Conservation (phyloP, 2,797 vertebrate species). For the Aeoliscus strigatus region DNA sequence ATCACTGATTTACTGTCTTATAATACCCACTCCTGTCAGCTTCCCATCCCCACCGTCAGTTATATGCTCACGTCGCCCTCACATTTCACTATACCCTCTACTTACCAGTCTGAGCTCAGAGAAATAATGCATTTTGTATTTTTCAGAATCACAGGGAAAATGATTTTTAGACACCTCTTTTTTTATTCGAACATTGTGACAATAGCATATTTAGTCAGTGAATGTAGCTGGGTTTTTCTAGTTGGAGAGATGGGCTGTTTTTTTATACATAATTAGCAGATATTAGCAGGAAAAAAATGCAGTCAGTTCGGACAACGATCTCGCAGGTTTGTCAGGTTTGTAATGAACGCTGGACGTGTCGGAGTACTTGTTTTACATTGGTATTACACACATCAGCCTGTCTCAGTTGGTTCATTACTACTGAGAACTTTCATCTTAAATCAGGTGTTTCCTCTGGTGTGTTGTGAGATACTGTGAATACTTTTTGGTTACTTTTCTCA, state of each 20-base stretch:
- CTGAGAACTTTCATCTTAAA: constrained; percentile 14
- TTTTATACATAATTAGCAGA: too few relatives aligned
- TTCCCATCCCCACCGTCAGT: constrained; percentile 44
- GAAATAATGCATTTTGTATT: constrained; percentile 20
- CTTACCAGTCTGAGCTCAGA: constrained; percentile 57
- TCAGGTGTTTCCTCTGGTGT: constrained; percentile 25
- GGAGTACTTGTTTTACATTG: too few relatives aligned
- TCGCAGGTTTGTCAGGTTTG: constrained; percentile 8
- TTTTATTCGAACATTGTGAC: constrained; percentile 9
- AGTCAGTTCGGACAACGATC: constrained; percentile 6
- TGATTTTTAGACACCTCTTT: background rate
- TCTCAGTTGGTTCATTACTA: constrained; percentile 5
- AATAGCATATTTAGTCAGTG: constrained; percentile 9
- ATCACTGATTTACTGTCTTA: constrained; percentile 47
- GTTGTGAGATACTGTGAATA: constrained; percentile 47
- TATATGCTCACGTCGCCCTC: constrained; percentile 31
- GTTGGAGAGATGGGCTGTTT: constrained; percentile 2
- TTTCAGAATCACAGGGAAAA: constrained; percentile 4
- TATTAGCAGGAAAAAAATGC: background rate
- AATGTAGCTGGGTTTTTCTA: constrained; percentile 9
- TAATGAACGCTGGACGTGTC: constrained; percentile 4
- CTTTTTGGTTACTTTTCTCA: constrained; percentile 58
- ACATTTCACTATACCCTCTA: constrained; percentile 52
- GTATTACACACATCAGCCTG: too few relatives aligned
- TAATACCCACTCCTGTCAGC: constrained; percentile 45